phyloP scores from a whole-genome alignment of 2,888 invertebrate species.

The Plemyria rubiginata region DNA sequence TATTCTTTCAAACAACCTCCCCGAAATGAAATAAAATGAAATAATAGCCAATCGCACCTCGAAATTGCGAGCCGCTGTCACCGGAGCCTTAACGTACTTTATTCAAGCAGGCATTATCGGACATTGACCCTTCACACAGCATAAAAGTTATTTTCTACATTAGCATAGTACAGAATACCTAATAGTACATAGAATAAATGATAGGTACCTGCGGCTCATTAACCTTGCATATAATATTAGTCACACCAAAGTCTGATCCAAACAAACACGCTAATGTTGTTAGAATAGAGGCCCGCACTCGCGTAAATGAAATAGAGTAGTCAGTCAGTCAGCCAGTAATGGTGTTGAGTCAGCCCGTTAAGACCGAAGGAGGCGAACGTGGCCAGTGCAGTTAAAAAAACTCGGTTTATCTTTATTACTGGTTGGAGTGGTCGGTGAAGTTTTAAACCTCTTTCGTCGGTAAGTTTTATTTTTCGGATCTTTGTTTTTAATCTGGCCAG shows the following conservation, averaged over 20 bases:
- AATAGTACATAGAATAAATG: too few species aligned
- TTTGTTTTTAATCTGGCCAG: not conserved
- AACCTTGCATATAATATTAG: constrained; percentile 31
- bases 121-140: too few species aligned
- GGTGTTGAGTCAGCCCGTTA: constrained; percentile 23
- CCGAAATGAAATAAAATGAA: too few species aligned
- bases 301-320: not conserved
- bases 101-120: too few species aligned
- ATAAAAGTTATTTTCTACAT: too few species aligned
- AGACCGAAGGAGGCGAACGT: constrained; percentile 27
- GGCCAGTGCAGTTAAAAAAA: constrained; percentile 7
- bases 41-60: too few species aligned
- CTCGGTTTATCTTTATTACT: too few species aligned
- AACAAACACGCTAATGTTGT: constrained; percentile 1
- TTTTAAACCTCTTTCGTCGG: constrained; percentile 15
- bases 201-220: constrained; percentile 21
- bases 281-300: not conserved
- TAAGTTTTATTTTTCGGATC: constrained; percentile 13
- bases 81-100: too few species aligned
- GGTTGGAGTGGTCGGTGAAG: constrained; percentile 18
- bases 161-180: too few species aligned
- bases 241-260: constrained; percentile 13
- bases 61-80: too few species aligned
- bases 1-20: too few species aligned
- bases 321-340: constrained; percentile 1